These are phyloP conservation scores for Zaprionus bogoriensis DNA, from an alignment of 2,888 invertebrate species.

Conservation along the genomic window DNA sequence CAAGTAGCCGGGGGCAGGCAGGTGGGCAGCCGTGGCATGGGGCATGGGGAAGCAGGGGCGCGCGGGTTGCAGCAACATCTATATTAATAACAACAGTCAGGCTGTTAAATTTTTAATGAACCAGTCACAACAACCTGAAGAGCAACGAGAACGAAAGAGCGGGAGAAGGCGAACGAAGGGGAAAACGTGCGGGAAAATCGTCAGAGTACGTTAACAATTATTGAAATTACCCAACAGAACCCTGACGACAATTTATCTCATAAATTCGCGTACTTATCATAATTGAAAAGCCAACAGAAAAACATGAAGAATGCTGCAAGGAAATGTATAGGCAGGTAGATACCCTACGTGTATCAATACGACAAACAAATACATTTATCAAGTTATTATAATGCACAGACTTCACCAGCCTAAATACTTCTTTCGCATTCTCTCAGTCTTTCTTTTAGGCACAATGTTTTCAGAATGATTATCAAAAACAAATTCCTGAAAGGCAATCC, in stretches of 20 bases:
- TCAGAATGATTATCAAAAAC: no score
- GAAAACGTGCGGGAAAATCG: constrained; percentile 1
- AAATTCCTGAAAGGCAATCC: no score
- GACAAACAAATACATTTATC: no score
- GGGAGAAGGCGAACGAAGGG: background rate
- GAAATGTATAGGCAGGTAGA: background rate
- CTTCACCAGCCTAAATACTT: no score
- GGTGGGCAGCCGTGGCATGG: background rate
- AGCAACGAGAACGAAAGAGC: background rate
- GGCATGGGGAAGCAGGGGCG: no score
- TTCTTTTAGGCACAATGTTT: no score
- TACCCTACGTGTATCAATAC: background rate
- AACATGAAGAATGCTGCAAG: no score
- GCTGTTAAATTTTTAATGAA: constrained; percentile 36
- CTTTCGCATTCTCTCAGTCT: no score
- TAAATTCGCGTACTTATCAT: constrained; percentile 13
- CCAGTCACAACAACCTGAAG: constrained; percentile 8
- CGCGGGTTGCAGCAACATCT: constrained; percentile 7
- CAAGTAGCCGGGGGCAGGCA: background rate
- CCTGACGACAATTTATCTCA: constrained; percentile 7
- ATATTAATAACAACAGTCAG: constrained; percentile 35
- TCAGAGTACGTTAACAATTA: constrained; percentile 30
- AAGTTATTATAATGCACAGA: no score
- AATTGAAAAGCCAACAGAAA: constrained; percentile 11
- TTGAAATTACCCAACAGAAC: constrained; percentile 15